phyloP scores from a whole-genome alignment of 1,140 invertebrate genomes.

The Maniola jurtina region DNA sequence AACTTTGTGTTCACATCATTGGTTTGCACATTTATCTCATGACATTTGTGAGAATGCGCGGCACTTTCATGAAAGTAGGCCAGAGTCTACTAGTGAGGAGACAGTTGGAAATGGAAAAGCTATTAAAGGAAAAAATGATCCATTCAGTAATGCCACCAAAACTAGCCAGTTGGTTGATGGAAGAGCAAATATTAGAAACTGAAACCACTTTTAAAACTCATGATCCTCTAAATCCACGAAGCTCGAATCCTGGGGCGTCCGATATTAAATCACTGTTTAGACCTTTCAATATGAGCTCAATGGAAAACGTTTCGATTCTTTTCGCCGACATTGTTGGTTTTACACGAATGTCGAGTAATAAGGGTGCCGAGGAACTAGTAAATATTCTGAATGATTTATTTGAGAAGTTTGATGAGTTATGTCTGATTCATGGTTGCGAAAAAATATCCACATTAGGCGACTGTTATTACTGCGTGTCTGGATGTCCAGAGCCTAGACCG shows the following conservation, averaged over 20 bases:
- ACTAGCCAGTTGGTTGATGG: constrained; percentile 92
- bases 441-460: constrained; percentile 97
- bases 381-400: constrained; percentile 97
- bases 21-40: constrained; percentile 96
- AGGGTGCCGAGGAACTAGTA: constrained; percentile 92
- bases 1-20: constrained; percentile 94
- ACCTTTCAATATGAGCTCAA: constrained; percentile 96
- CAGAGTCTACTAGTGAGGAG: constrained; percentile 89
- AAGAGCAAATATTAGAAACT: constrained; percentile 82
- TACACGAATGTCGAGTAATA: constrained; percentile 98
- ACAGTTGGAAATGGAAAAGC: constrained; percentile 95
- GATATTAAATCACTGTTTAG: constrained; percentile 91
- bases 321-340: constrained; percentile 99
- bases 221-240: constrained; percentile 68
- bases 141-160: constrained; percentile 97
- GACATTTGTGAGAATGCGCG: constrained; percentile 94
- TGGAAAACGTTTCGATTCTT: constrained; percentile 98
- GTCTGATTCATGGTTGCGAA: constrained; percentile 90
- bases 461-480: constrained; percentile 97
- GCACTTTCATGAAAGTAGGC: constrained; percentile 98
- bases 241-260: constrained; percentile 80
- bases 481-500: constrained; percentile 91
- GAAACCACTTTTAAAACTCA: constrained; percentile 68
- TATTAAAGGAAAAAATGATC: constrained; percentile 98
- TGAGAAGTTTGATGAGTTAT: constrained; percentile 95